Conservation (phyloP, 2,888 invertebrate species). For the Eupithecia insigniata region DNA sequence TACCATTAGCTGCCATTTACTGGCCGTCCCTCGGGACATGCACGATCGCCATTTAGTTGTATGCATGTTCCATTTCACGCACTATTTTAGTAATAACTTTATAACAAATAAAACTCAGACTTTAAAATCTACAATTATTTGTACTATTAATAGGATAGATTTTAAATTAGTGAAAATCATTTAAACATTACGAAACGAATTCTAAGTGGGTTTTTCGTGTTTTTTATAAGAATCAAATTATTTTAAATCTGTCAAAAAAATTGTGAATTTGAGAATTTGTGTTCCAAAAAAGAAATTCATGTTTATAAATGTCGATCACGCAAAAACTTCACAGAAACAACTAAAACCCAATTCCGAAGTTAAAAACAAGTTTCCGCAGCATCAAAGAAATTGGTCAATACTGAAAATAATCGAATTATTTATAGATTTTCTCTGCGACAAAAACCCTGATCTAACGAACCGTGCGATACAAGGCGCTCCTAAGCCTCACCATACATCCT, state of each 20-base stretch:
- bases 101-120: not conserved
- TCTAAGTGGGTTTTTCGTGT: no score
- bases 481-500: conserved; percentile 55
- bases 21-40: conserved; percentile 25
- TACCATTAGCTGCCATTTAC: conserved; percentile 37
- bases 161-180: not conserved
- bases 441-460: conserved; percentile 51
- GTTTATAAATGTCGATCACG: conserved; percentile 12
- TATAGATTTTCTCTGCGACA: conserved; percentile 20
- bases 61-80: conserved; percentile 18
- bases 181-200: not conserved
- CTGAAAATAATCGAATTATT: conserved; percentile 15
- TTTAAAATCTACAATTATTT: not conserved
- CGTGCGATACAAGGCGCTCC: conserved; percentile 45
- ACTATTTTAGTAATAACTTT: not conserved
- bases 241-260: not conserved
- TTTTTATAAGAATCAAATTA: not conserved
- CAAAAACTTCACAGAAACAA: conserved; percentile 1
- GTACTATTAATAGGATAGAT: not conserved
- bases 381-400: conserved; percentile 18
- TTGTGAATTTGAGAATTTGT: not conserved
- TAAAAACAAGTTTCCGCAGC: not conserved
- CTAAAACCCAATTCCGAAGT: conserved; percentile 9
- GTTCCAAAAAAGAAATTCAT: not conserved
- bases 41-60: conserved; percentile 27